These are phyloP conservation scores for Meandrusa payeni DNA, from an alignment of 2,888 invertebrate species.

Conservation along the genomic window DNA sequence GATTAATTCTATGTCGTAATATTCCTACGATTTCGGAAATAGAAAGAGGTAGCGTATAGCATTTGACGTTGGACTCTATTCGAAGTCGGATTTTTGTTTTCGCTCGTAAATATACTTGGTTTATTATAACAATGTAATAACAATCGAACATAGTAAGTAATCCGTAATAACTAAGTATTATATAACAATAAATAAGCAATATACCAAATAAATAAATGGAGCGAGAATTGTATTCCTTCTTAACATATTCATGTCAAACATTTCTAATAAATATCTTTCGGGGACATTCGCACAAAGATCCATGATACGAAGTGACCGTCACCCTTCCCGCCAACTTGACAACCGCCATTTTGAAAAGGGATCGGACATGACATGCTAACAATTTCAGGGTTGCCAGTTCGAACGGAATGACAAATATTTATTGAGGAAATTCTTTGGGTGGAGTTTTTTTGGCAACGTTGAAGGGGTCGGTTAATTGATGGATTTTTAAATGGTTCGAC, in stretches of 20 bases:
- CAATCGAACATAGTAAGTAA: no score
- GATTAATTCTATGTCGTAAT: no score
- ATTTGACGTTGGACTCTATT: no score
- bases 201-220: constrained; percentile 22
- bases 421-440: constrained; percentile 47
- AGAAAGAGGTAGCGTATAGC: no score
- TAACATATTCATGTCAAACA: constrained; percentile 43
- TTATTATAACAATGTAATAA: no score
- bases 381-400: constrained; percentile 58
- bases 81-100: no score
- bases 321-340: constrained; percentile 43
- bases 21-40: no score
- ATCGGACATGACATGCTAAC: constrained; percentile 62
- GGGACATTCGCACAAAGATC: constrained; percentile 45
- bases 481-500: constrained; percentile 42
- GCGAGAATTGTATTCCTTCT: constrained; percentile 26
- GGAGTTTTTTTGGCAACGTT: constrained; percentile 28
- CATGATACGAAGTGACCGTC: constrained; percentile 61
- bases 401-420: constrained; percentile 47
- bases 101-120: no score
- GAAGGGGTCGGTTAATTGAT: constrained; percentile 42
- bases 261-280: constrained; percentile 62
- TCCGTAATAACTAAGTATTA: no score
- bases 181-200: not conserved
- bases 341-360: constrained; percentile 72